phyloP scores from a whole-genome alignment of 2,113 vertebrate genomes.

The Stigmatopora argus region DNA sequence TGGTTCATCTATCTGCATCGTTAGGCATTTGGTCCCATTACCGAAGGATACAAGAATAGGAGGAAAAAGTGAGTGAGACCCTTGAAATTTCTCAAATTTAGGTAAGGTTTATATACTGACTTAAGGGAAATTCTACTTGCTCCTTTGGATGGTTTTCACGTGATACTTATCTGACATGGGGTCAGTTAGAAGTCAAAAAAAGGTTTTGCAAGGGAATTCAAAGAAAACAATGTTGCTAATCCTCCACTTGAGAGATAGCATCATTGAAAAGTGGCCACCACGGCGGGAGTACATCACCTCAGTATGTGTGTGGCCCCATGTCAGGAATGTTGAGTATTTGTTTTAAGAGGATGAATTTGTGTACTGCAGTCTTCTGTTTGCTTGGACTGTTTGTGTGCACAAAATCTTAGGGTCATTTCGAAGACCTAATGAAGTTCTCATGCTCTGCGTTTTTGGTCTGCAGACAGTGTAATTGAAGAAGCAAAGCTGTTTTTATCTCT shows the following conservation, averaged over 20 bases:
- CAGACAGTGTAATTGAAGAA: slow-evolving; percentile 43
- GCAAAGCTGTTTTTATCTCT: slow-evolving; percentile 22
- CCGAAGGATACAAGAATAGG: neutral
- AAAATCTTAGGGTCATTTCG: slow-evolving; percentile 21
- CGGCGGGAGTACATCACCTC: neutral
- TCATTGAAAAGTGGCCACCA: slow-evolving; percentile 9
- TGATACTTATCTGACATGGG: neutral
- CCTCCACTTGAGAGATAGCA: slow-evolving; percentile 12
- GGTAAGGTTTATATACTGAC: neutral
- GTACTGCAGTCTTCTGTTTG: neutral
- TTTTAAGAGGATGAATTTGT: neutral
- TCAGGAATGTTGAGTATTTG: slow-evolving; percentile 32
- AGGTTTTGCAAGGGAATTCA: slow-evolving; percentile 22
- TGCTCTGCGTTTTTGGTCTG: slow-evolving; percentile 42
- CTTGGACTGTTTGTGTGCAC: slow-evolving; percentile 23
- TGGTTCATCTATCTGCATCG: neutral
- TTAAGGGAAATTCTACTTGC: neutral
- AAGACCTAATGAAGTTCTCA: slow-evolving; percentile 38
- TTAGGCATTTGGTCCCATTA: neutral
- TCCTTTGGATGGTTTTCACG: neutral
- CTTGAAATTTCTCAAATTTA: no score
- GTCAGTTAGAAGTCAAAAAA: slow-evolving; percentile 6
- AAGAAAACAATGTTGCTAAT: slow-evolving; percentile 13
- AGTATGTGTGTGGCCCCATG: slow-evolving; percentile 19
- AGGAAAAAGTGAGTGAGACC: no score